Evolutionary conservation across 2,113 vertebrate species (phyloP).

Genomic region (Eclectus roratus): DNA sequence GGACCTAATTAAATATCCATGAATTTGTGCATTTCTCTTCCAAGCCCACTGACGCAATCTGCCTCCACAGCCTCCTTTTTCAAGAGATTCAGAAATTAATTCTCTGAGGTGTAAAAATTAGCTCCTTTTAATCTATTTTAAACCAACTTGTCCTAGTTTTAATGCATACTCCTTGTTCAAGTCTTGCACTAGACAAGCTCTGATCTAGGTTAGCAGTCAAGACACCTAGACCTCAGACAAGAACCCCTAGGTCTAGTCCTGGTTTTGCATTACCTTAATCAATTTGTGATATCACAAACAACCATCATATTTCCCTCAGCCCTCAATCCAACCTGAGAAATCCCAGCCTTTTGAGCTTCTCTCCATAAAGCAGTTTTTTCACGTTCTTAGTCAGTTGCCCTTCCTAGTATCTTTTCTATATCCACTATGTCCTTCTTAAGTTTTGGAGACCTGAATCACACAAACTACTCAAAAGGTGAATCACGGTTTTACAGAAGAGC

Average conservation of each 20-base stretch:
- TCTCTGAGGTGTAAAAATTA: background rate
- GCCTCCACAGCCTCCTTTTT: background rate
- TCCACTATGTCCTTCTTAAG: background rate
- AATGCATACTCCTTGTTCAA: background rate
- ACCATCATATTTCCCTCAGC: background rate
- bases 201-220: background rate
- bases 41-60: background rate
- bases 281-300: accelerated
- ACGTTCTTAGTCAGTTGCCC: background rate
- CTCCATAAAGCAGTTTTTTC: background rate
- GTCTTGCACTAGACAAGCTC: background rate
- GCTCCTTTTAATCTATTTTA: background rate
- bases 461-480: background rate
- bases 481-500: background rate
- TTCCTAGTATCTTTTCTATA: background rate
- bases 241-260: background rate
- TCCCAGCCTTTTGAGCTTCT: background rate
- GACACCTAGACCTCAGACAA: background rate
- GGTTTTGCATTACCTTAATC: background rate
- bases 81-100: background rate
- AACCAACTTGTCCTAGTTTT: background rate
- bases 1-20: background rate
- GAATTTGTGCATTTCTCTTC: background rate
- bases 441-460: background rate
- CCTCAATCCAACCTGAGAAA: background rate